Evolutionary conservation across 2,113 vertebrate genomes (phyloP).

Genomic region (Apodemus sylvaticus): DNA sequence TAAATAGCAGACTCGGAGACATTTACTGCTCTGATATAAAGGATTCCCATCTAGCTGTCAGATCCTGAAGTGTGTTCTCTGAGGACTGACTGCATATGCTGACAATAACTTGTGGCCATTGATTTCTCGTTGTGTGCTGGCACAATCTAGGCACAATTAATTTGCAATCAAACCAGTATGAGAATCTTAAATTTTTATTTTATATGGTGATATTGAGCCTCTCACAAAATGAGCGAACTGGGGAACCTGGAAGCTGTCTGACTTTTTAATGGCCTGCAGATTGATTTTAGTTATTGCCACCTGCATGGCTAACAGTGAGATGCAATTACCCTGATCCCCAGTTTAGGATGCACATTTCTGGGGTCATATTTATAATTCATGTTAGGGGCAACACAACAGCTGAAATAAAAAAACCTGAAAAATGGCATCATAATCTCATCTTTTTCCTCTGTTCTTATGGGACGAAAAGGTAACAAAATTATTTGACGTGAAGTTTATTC

Average conservation of each 20-base stretch:
- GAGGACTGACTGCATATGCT: constrained; percentile 4
- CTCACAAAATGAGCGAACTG: not conserved
- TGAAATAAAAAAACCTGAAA: not conserved
- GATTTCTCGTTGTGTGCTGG: not conserved
- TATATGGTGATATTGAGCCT: not conserved
- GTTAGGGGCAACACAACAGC: not conserved
- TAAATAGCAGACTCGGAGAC: not conserved
- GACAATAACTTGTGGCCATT: not conserved
- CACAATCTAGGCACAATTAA: constrained; percentile 10
- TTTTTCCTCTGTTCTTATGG: not conserved
- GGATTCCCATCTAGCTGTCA: not conserved
- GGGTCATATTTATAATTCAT: not conserved
- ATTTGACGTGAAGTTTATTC: not conserved
- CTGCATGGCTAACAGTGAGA: not conserved
- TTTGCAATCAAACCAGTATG: not conserved
- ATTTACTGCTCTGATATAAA: constrained; percentile 27
- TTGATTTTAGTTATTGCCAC: not conserved
- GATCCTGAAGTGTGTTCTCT: not conserved
- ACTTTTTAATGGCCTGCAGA: not conserved
- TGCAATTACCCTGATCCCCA: not conserved
- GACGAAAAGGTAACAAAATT: not conserved
- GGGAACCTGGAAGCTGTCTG: not conserved
- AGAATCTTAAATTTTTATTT: constrained; percentile 45
- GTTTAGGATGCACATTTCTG: not conserved
- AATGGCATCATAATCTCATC: not conserved